Conservation (phyloP, 2,113 vertebrate genomes). For the Cariama cristata region DNA sequence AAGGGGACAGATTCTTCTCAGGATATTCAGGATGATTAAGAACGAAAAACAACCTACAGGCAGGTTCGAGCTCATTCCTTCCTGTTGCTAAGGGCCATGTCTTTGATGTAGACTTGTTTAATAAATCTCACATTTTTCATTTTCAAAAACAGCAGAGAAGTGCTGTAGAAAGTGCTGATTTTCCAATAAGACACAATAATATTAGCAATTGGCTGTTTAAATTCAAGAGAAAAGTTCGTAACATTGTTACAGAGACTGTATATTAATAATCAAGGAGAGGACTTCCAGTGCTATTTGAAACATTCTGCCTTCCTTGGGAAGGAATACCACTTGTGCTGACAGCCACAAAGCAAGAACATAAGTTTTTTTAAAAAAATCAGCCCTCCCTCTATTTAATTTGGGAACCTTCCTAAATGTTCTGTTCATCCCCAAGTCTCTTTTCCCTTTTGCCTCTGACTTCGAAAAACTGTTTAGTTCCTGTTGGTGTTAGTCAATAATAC, state of each 20-base stretch:
- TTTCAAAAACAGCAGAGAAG: not conserved
- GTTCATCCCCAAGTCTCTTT: not conserved
- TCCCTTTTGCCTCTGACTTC: not conserved
- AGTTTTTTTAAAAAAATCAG: not conserved
- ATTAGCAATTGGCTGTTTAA: not conserved
- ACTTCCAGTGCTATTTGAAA: constrained; percentile 27
- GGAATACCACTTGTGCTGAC: constrained; percentile 9
- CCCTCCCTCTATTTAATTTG: not conserved
- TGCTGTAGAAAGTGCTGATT: not conserved
- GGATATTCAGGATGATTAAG: not conserved
- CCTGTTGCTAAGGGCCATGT: not conserved
- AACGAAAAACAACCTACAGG: not conserved
- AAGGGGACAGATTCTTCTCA: not conserved
- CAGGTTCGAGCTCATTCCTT: not conserved
- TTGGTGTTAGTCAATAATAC: not conserved
- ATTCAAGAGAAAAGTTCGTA: not conserved
- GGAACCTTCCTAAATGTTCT: not conserved
- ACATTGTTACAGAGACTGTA: not conserved
- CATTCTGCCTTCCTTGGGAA: constrained; percentile 23
- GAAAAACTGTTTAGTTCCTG: not conserved
- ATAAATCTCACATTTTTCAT: not conserved
- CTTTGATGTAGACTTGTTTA: not conserved
- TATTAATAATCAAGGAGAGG: constrained; percentile 10
- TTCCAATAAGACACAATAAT: not conserved
- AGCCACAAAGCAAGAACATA: not conserved